These are phyloP conservation scores for Drosophila sucinea DNA, from an alignment of 1,140 invertebrate genomes.

Conservation along the genomic window DNA sequence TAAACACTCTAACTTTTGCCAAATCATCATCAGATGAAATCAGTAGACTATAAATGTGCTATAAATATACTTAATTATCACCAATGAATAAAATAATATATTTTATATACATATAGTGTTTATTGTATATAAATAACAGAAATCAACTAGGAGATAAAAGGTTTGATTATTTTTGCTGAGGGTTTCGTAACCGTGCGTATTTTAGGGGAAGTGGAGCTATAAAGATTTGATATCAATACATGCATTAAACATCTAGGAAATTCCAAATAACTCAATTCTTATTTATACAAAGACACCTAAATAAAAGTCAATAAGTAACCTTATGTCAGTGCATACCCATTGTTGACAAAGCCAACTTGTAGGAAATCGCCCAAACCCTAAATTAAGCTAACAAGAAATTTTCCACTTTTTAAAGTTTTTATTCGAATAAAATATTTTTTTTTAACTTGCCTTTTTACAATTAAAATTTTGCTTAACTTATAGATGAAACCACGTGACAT, in stretches of 20 bases:
- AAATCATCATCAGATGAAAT: not conserved
- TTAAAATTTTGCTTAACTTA: conserved; percentile 50
- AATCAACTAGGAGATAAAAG: conserved; percentile 8
- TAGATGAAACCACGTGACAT: conserved; percentile 52
- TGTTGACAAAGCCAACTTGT: not conserved
- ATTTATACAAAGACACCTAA: not conserved
- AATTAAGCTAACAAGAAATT: not conserved
- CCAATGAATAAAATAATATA: conserved; percentile 4
- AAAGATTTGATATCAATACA: not conserved
- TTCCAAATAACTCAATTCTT: conserved; percentile 1
- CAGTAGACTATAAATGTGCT: not conserved
- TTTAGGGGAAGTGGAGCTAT: not conserved
- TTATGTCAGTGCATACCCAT: not conserved
- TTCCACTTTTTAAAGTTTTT: conserved; percentile 60
- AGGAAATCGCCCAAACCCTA: too few relatives aligned
- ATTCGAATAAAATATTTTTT: conserved; percentile 63
- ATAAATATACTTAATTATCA: not conserved
- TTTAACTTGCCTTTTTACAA: conserved; percentile 49
- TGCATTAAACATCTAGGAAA: conserved; percentile 8
- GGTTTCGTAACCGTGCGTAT: not conserved
- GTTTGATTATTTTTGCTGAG: not conserved
- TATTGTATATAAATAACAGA: conserved; percentile 8
- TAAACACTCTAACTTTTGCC: not conserved
- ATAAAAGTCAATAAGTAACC: not conserved
- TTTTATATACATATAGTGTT: conserved; percentile 2